These are phyloP conservation scores for Meandrusa payeni DNA, from an alignment of 2,888 invertebrate species.

Conservation along the genomic window DNA sequence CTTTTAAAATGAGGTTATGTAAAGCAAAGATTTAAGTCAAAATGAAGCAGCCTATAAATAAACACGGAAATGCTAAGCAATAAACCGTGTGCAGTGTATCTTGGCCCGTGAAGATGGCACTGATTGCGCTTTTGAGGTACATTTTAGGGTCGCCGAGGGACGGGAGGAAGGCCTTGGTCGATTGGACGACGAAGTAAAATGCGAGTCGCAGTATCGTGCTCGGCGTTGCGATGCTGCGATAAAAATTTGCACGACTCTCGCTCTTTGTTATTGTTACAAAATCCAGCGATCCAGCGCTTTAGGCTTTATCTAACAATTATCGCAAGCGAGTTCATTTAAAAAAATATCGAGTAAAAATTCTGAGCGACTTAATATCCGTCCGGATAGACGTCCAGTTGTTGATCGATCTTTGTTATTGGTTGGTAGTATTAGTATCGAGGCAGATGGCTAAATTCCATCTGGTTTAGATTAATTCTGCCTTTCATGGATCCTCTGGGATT, in stretches of 20 bases:
- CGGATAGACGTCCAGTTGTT: no score
- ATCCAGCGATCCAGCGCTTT: constrained; percentile 34
- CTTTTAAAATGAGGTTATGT: neutral
- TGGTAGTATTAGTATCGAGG: no score
- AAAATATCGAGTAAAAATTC: no score
- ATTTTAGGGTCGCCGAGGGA: neutral
- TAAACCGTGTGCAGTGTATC: neutral
- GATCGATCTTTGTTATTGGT: no score
- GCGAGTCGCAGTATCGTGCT: constrained; percentile 53
- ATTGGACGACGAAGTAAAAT: constrained; percentile 43
- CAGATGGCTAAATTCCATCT: no score
- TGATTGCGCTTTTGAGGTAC: constrained; percentile 6
- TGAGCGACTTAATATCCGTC: no score
- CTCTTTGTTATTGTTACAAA: constrained; percentile 33
- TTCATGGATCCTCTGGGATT: no score
- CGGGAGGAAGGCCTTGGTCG: constrained; percentile 29
- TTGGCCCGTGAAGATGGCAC: constrained; percentile 15
- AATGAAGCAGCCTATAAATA: constrained; percentile 12
- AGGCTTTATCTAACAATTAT: neutral
- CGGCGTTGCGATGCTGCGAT: constrained; percentile 52
- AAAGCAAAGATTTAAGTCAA: neutral
- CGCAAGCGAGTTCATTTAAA: no score
- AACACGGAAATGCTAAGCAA: constrained; percentile 3
- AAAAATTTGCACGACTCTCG: constrained; percentile 64
- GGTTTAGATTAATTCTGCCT: no score